phyloP scores from a whole-genome alignment of 2,113 vertebrate species.

The Nyctibius bracteatus region DNA sequence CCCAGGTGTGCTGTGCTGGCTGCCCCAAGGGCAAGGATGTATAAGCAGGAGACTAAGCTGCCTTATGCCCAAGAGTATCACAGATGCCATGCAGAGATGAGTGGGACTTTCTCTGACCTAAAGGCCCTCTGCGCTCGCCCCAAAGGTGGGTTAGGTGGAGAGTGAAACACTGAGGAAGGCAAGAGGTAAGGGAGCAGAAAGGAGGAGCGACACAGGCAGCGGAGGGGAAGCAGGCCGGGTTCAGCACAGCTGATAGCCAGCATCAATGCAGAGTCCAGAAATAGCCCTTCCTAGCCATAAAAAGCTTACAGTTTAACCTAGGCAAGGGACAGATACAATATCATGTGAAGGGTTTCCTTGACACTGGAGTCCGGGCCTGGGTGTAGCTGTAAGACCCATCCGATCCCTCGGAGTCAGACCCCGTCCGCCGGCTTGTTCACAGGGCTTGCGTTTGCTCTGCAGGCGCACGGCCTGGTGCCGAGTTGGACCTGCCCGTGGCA shows the following conservation, averaged over 20 bases:
- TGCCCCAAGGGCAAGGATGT: not conserved
- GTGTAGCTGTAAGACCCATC: not conserved
- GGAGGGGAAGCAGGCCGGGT: not conserved
- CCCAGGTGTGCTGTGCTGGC: not conserved
- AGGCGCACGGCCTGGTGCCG: accelerated
- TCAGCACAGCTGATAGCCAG: not conserved
- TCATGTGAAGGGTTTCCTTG: not conserved
- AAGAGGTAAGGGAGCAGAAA: not conserved
- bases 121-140: not conserved
- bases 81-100: accelerated
- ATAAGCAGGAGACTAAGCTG: not conserved
- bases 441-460: not conserved
- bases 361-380: not conserved
- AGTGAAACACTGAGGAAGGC: not conserved
- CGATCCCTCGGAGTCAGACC: accelerated
- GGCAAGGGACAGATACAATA: not conserved
- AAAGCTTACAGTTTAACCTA: not conserved
- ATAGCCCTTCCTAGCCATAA: not conserved
- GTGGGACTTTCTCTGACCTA: not conserved
- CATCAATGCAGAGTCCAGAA: not conserved
- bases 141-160: not conserved
- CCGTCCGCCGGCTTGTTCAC: accelerated
- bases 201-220: not conserved
- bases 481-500: not conserved
- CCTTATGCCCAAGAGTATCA: not conserved